Percentiles rank a stretch among this genome's conserved stretches.
Evolutionary conservation across 2,888 invertebrate genomes (phyloP).

Genomic region (Ochropacha duplaris): DNA sequence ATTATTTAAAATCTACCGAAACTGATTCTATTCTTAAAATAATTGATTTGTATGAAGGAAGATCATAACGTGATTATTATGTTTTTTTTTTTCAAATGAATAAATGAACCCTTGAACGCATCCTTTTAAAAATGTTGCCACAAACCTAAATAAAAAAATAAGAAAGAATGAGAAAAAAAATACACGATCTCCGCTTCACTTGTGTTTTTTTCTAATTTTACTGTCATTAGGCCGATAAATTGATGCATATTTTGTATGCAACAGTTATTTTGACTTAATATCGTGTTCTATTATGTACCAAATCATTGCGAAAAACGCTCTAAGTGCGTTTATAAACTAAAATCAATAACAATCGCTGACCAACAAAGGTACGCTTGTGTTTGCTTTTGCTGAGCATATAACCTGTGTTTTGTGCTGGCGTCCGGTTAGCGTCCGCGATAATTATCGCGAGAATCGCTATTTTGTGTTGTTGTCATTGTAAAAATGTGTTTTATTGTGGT

Average conservation of each 20-base stretch:
- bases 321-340: slow-evolving; percentile 78
- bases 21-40: too few species aligned
- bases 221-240: slow-evolving; percentile 80
- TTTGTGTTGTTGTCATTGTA: slow-evolving; percentile 45
- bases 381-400: slow-evolving; percentile 76
- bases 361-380: slow-evolving; percentile 84
- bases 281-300: slow-evolving; percentile 76
- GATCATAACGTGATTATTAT: too few species aligned
- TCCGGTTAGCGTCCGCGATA: slow-evolving; percentile 83
- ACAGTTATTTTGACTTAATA: slow-evolving; percentile 75
- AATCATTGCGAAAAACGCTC: slow-evolving; percentile 66
- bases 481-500: slow-evolving; percentile 48
- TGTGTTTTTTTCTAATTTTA: slow-evolving; percentile 82
- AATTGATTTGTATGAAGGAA: too few species aligned
- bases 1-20: too few species aligned
- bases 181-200: slow-evolving; percentile 77
- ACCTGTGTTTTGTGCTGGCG: slow-evolving; percentile 82
- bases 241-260: slow-evolving; percentile 80
- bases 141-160: slow-evolving; percentile 24
- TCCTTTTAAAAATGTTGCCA: not conserved
- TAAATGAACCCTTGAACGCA: not conserved
- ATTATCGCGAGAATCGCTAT: slow-evolving; percentile 61
- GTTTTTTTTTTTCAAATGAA: too few species aligned
- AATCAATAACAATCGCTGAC: slow-evolving; percentile 82
- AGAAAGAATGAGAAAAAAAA: slow-evolving; percentile 73